Percentiles rank a stretch among this genome's conserved stretches.
Conservation (phyloP, 2,888 invertebrate genomes). For the Hedychridium roseum region DNA sequence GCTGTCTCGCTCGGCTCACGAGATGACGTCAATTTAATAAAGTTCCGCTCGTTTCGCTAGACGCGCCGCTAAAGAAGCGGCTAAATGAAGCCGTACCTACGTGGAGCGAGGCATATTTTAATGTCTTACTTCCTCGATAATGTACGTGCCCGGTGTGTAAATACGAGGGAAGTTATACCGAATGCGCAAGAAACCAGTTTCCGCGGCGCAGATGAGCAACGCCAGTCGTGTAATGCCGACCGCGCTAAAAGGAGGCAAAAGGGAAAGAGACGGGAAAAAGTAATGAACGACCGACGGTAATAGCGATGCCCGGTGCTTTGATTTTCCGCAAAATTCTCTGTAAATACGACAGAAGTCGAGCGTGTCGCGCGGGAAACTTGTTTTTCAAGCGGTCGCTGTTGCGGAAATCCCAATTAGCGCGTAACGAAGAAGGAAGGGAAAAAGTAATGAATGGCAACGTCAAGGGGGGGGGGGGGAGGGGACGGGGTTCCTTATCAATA, state of each 20-base stretch:
- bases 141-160: constrained; percentile 43
- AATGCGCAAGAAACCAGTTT: constrained; percentile 39
- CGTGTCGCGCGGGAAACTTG: no score
- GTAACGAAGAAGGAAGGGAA: no score
- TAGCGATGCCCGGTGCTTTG: no score
- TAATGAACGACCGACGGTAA: no score
- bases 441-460: no score
- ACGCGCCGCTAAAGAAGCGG: constrained; percentile 34
- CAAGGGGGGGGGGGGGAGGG: no score
- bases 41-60: constrained; percentile 35
- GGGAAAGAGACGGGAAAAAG: no score
- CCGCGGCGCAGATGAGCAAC: constrained; percentile 4
- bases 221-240: constrained; percentile 12
- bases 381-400: no score
- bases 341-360: no score
- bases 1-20: constrained; percentile 17
- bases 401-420: no score
- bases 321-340: no score
- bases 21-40: constrained; percentile 38
- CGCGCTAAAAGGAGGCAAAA: neutral
- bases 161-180: constrained; percentile 37
- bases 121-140: constrained; percentile 42
- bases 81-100: constrained; percentile 45
- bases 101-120: constrained; percentile 44
- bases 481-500: no score